Percentiles rank a stretch among this genome's conserved stretches.
phyloP scores from a whole-genome alignment of 2,113 vertebrate species.

The Brienomyrus longianalis region DNA sequence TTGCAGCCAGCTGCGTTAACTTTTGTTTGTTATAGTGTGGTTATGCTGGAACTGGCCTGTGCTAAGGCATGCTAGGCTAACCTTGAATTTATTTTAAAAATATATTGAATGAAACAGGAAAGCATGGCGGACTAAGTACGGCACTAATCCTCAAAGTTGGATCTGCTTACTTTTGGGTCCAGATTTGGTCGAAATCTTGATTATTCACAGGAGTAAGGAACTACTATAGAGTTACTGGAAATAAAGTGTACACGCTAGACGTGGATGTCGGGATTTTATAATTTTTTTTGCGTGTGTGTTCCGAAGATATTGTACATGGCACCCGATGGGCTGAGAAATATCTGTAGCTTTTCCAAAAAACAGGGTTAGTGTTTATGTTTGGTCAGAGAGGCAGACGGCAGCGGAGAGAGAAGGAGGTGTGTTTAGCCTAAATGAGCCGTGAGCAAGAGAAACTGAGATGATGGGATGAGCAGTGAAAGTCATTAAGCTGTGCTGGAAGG shows the following conservation, averaged over 20 bases:
- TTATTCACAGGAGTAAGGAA: neutral
- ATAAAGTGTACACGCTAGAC: neutral
- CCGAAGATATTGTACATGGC: neutral
- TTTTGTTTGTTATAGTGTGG: slow-evolving; percentile 12
- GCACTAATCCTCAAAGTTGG: neutral
- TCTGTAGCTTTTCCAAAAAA: neutral
- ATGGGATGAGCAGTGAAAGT: neutral
- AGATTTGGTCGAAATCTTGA: slow-evolving; percentile 12
- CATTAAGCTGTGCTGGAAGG: neutral
- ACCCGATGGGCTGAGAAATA: neutral
- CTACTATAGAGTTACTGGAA: neutral
- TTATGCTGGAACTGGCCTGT: neutral
- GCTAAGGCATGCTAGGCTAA: slow-evolving; percentile 10
- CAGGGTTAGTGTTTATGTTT: neutral
- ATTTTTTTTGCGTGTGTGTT: neutral
- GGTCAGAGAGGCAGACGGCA: neutral
- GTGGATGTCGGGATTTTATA: neutral
- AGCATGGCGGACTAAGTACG: neutral
- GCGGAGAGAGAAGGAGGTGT: neutral
- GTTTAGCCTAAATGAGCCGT: neutral
- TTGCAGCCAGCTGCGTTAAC: neutral
- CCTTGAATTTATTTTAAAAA: slow-evolving; percentile 15
- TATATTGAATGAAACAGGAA: neutral
- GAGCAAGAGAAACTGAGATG: neutral
- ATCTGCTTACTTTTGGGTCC: neutral